Conservation (phyloP, 1,140 invertebrate genomes). For the Amyelois transitella region DNA sequence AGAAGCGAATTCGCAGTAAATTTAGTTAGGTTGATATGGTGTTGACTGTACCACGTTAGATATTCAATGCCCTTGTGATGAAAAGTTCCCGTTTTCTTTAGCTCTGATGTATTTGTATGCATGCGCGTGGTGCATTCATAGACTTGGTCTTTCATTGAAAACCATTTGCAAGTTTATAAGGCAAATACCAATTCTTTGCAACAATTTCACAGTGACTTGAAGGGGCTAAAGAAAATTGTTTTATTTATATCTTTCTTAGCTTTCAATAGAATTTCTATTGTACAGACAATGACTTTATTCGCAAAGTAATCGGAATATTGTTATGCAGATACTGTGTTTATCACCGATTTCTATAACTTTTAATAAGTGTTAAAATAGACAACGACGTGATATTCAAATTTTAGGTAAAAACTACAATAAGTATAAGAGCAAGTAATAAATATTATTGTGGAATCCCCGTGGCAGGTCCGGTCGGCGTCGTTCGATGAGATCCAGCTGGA, state of each 20-base stretch:
- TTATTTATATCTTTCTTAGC: too few relatives aligned
- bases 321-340: too few relatives aligned
- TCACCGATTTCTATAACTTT: too few relatives aligned
- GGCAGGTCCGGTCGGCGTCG: conserved; percentile 82
- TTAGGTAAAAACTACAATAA: too few relatives aligned
- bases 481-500: conserved; percentile 92
- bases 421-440: not conserved
- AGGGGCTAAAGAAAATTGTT: too few relatives aligned
- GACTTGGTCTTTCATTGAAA: not conserved
- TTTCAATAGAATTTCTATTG: too few relatives aligned
- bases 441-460: not conserved
- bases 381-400: too few relatives aligned
- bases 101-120: not conserved
- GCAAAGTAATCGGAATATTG: too few relatives aligned
- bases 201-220: not conserved
- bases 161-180: not conserved
- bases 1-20: too few relatives aligned
- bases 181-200: conserved; percentile 4
- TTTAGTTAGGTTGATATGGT: too few relatives aligned
- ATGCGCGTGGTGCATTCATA: not conserved
- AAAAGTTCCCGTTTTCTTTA: not conserved
- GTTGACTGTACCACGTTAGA: not conserved
- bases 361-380: too few relatives aligned
- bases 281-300: too few relatives aligned
- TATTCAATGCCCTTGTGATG: not conserved